Base-by-base conservation (phyloP, 2,113 vertebrate genomes). In the Theristicus caerulescens region DNA sequence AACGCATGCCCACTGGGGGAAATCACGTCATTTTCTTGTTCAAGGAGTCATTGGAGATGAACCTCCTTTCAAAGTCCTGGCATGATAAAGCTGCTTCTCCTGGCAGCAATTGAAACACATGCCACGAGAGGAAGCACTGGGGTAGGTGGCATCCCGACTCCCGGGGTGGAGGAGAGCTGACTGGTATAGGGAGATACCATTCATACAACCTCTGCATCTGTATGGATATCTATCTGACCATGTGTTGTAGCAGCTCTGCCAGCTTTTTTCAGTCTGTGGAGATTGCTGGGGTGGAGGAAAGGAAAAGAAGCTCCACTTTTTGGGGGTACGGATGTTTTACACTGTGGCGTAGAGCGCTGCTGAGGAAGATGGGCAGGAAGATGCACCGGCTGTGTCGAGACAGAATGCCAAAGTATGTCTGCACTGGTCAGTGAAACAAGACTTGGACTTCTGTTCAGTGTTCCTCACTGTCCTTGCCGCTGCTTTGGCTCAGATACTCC, bases 291-390 rank as follows among this genome's bases (percentile, higher is more conserved):
- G 12, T 65, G 31, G 9, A 86, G 14, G 46, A 74, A 92, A 27
- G 44, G 18, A 73, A 47, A 65, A 52, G 57, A 21, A 83, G 46
- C 21, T 29, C 8, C n/a, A 16, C 19, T 85, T 38, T 38, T 10
- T 4, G 26, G 42, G 42, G 5, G 3, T 46, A 11, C 2, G 1
- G 21, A 44, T 36, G 18, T 76, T 82, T 65, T 80, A 65, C 24
- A 8, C 10, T 46, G 34, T 49, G 65, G 55, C 0, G 0, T 44
- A 36, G 25, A 65, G 58, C 0, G 2, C 49, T 49, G 51, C 38
- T 81, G 67, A 71, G 44, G 31, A 42, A 29, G 49, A 29, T 26
- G 40, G 31, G 32, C 34, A 36, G 25, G 21, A 49, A 69, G 57
- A 26, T 42, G 62, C 38, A 54, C 8, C 0, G 3, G 6, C 20